These are phyloP conservation scores for Alexandromys fortis DNA, from an alignment of 2,113 vertebrate species.

Conservation along the genomic window DNA sequence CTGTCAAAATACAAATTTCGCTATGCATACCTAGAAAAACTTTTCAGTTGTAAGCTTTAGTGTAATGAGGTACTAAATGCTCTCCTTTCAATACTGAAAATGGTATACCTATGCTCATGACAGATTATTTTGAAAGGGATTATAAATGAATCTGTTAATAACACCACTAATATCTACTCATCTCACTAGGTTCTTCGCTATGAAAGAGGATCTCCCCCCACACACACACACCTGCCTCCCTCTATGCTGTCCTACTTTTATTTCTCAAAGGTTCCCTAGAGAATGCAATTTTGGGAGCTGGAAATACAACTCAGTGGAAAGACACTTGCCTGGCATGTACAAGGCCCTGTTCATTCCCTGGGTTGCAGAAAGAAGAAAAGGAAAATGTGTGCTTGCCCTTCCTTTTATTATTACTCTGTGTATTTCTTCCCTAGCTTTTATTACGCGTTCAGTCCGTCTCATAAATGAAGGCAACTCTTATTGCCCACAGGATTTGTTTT, in stretches of 20 bases:
- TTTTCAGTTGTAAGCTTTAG: background rate
- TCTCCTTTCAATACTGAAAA: slow-evolving; percentile 22
- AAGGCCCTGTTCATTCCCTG: background rate
- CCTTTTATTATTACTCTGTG: background rate
- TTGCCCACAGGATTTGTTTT: background rate
- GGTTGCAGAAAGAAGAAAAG: background rate
- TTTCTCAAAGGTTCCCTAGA: slow-evolving; percentile 26
- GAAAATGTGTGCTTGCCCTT: background rate
- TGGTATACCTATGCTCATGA: background rate
- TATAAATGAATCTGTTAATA: slow-evolving; percentile 15
- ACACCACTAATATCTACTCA: slow-evolving; percentile 44
- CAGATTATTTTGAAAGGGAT: slow-evolving; percentile 43
- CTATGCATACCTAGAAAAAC: background rate
- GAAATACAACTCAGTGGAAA: background rate
- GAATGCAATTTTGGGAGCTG: background rate
- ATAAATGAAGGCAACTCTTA: slow-evolving; percentile 45
- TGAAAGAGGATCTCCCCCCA: no score
- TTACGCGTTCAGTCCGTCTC: background rate
- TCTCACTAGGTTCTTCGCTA: slow-evolving; percentile 7
- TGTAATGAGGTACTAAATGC: background rate
- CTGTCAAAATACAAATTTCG: slow-evolving; percentile 18
- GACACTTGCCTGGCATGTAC: background rate
- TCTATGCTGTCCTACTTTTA: background rate
- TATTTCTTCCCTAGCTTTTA: background rate
- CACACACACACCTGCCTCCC: background rate